phyloP scores from a whole-genome alignment of 2,888 invertebrate genomes.

The Nasonia oneida region DNA sequence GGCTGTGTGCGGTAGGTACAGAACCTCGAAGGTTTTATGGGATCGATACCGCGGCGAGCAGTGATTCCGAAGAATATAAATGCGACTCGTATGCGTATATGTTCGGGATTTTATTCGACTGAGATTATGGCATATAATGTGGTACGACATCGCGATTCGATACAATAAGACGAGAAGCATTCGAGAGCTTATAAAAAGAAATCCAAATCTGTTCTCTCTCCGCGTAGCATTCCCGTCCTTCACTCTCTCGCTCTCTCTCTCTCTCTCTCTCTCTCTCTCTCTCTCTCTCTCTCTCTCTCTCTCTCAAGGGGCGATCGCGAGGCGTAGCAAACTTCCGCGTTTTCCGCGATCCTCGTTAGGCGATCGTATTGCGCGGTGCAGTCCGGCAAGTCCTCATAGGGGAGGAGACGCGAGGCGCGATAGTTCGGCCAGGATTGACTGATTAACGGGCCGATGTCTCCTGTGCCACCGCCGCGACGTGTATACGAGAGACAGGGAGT shows the following conservation, averaged over 20 bases:
- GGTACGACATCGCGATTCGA: neutral
- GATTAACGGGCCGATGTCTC: constrained; percentile 62
- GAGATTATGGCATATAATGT: neutral
- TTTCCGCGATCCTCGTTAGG: constrained; percentile 60
- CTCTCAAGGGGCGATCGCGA: neutral
- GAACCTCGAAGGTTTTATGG: constrained; percentile 9
- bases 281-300: neutral
- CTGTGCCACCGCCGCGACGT: neutral
- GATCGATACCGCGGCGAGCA: neutral
- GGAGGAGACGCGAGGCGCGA: constrained; percentile 41
- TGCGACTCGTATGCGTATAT: neutral
- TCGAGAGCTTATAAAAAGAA: neutral
- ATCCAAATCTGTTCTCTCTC: neutral
- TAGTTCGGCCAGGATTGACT: constrained; percentile 54
- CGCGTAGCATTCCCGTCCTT: neutral
- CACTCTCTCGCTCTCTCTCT: neutral
- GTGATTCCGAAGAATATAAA: neutral
- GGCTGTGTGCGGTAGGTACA: neutral
- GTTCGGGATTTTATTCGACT: neutral
- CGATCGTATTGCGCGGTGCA: constrained; percentile 54
- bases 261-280: neutral
- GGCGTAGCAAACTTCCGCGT: constrained; percentile 61
- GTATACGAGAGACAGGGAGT: constrained; percentile 31
- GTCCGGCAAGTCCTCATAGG: constrained; percentile 17
- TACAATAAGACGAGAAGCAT: neutral